Evolutionary conservation across 1,140 invertebrate genomes (phyloP).

Genomic region (Drosophila bocqueti): DNA sequence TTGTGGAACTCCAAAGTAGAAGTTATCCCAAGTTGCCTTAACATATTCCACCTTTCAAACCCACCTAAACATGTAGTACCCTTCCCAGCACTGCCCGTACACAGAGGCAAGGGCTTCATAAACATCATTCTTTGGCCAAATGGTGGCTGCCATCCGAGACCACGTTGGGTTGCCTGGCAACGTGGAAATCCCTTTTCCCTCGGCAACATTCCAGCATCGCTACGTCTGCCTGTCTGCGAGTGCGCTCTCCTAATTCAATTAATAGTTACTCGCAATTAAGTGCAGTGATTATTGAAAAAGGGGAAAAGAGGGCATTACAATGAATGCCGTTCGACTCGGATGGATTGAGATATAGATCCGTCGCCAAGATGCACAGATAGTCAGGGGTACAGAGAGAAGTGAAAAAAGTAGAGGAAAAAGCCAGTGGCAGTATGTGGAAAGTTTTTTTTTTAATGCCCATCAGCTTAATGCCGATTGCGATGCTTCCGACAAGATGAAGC

Average conservation of each 20-base stretch:
- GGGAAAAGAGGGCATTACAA: conserved; percentile 47
- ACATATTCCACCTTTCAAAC: no score
- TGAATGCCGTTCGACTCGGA: conserved; percentile 12
- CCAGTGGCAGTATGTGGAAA: conserved; percentile 22
- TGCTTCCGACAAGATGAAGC: conserved; percentile 24
- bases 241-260: conserved; percentile 52
- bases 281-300: conserved; percentile 63
- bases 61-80: not conserved
- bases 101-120: conserved; percentile 23
- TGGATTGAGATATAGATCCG: conserved; percentile 9
- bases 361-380: conserved; percentile 9
- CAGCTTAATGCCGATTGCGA: conserved; percentile 48
- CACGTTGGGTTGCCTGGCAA: conserved; percentile 32
- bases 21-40: not conserved
- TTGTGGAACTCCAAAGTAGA: not conserved
- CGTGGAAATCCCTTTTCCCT: conserved; percentile 19
- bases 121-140: conserved; percentile 22
- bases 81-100: not conserved
- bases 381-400: not conserved
- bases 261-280: conserved; percentile 57
- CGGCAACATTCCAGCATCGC: conserved; percentile 28
- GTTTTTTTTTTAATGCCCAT: conserved; percentile 55
- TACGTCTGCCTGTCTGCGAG: conserved; percentile 5
- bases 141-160: conserved; percentile 11
- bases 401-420: conserved; percentile 8